These are phyloP conservation scores for Napeogenes sylphis DNA, from an alignment of 2,888 invertebrate species.

Conservation along the genomic window DNA sequence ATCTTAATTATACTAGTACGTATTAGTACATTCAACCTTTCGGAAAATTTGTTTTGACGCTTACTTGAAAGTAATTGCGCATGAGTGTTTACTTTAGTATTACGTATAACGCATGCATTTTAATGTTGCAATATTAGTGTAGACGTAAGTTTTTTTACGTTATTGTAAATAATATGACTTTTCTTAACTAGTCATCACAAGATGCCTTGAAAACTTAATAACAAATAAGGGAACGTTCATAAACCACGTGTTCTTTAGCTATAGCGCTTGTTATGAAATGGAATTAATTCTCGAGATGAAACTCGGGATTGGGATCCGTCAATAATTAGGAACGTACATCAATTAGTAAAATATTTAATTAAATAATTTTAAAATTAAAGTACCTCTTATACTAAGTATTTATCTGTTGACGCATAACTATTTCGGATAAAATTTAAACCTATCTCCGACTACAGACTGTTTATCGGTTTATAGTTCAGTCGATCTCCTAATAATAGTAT, in stretches of 20 bases:
- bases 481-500: too few relatives aligned
- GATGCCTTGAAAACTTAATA: neutral
- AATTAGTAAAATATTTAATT: too few relatives aligned
- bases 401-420: too few relatives aligned
- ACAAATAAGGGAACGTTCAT: neutral
- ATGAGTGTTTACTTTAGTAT: conserved; percentile 34
- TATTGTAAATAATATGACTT: conserved; percentile 9
- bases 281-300: too few relatives aligned
- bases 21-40: conserved; percentile 12
- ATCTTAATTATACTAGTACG: neutral
- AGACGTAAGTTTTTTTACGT: conserved; percentile 14
- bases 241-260: neutral
- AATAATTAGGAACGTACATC: too few relatives aligned
- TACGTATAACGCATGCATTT: conserved; percentile 34
- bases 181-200: conserved; percentile 3
- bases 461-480: too few relatives aligned
- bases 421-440: too few relatives aligned
- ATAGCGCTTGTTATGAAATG: too few relatives aligned
- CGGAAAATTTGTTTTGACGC: conserved; percentile 32
- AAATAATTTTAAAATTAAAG: too few relatives aligned
- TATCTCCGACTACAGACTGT: too few relatives aligned
- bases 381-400: too few relatives aligned
- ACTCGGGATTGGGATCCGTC: too few relatives aligned
- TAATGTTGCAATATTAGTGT: conserved; percentile 28
- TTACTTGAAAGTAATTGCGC: conserved; percentile 30